These are phyloP conservation scores for Clarias fuscus DNA, from an alignment of 2,797 vertebrate species.

Conservation along the genomic window DNA sequence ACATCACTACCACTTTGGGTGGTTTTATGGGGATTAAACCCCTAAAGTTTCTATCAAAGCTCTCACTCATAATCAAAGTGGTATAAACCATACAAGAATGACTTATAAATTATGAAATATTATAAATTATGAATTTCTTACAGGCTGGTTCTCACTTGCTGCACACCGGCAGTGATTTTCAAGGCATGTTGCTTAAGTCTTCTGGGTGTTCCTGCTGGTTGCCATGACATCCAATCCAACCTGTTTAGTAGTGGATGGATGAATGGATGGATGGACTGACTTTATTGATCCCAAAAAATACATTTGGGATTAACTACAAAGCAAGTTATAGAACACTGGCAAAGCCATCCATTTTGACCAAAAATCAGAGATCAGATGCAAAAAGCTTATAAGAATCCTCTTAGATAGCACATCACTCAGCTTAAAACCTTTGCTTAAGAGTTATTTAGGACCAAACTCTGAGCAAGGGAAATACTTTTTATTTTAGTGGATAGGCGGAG, in stretches of 20 bases:
- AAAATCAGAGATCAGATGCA: background rate
- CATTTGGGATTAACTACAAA: background rate
- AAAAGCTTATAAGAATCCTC: no score
- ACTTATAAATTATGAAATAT: no score
- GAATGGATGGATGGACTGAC: background rate
- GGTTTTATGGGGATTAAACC: background rate
- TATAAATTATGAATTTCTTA: background rate
- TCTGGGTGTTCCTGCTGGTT: background rate
- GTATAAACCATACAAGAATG: background rate
- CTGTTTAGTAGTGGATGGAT: no score
- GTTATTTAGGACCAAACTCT: no score
- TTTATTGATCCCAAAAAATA: background rate
- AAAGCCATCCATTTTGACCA: background rate
- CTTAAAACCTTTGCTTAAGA: no score
- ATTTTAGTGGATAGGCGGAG: no score
- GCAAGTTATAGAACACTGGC: background rate
- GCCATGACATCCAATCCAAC: no score
- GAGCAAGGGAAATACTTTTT: no score
- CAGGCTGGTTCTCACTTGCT: background rate
- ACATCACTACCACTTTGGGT: background rate
- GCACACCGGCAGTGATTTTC: background rate
- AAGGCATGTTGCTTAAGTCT: background rate
- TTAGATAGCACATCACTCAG: no score
- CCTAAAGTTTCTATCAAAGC: constrained; percentile 6
- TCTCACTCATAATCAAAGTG: background rate